phyloP scores from a whole-genome alignment of 2,113 vertebrate species.

The Caloenas nicobarica region DNA sequence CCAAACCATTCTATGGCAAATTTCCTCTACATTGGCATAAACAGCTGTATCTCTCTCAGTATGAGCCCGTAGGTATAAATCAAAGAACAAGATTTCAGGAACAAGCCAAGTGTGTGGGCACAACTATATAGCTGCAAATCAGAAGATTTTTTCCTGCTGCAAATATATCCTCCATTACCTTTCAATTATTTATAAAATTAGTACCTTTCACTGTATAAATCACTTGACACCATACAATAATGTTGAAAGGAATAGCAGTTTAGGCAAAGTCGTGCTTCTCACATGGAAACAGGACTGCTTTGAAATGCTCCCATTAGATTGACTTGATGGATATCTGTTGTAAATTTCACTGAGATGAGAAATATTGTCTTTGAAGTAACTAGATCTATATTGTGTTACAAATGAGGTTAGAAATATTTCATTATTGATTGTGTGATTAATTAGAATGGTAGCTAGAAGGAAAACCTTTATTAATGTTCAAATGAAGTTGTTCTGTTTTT shows the following conservation, averaged over 20 bases:
- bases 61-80: not conserved
- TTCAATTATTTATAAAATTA: not conserved
- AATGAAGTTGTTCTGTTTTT: not conserved
- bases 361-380: constrained; percentile 2
- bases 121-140: not conserved
- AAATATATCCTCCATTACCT: not conserved
- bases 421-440: constrained; percentile 23
- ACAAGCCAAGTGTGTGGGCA: not conserved
- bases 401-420: constrained; percentile 19
- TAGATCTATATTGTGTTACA: constrained; percentile 10
- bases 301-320: constrained; percentile 6
- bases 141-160: not conserved
- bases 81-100: not conserved
- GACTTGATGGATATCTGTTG: not conserved
- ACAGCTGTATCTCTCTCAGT: not conserved
- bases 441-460: constrained; percentile 2
- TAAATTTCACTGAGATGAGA: not conserved
- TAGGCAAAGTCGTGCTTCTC: not conserved
- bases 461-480: not conserved
- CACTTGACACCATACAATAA: not conserved
- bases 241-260: constrained; percentile 6
- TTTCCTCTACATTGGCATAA: not conserved
- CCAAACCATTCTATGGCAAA: not conserved
- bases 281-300: not conserved
- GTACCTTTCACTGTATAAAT: constrained; percentile 6